Conservation (phyloP, 1,140 invertebrate species). For the Hormaphis cornu region DNA sequence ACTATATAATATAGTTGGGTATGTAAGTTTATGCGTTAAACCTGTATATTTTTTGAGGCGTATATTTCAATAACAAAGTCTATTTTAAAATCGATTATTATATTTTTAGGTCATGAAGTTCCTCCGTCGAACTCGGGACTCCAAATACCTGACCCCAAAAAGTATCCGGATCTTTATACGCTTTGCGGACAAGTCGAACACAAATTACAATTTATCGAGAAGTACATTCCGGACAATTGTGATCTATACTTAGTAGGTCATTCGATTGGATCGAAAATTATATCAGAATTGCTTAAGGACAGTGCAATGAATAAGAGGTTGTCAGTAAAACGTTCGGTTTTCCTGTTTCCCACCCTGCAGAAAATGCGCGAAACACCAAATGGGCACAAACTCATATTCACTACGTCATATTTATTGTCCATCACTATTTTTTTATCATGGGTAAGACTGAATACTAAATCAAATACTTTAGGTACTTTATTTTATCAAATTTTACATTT, state of each 20-base stretch:
- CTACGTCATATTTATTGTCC: slow-evolving; percentile 42
- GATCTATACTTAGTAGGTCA: slow-evolving; percentile 69
- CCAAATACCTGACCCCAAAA: slow-evolving; percentile 35
- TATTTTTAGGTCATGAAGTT: slow-evolving; percentile 51
- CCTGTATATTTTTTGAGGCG: too few relatives aligned
- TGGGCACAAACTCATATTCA: slow-evolving; percentile 51
- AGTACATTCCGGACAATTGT: slow-evolving; percentile 56
- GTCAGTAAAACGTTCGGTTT: background rate
- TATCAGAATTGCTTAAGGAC: slow-evolving; percentile 60
- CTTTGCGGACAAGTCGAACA: slow-evolving; percentile 69
- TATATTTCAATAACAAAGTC: too few relatives aligned
- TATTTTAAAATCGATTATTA: background rate
- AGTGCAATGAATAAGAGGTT: background rate
- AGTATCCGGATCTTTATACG: slow-evolving; percentile 50
- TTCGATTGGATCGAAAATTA: slow-evolving; percentile 74
- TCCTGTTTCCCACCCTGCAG: slow-evolving; percentile 77
- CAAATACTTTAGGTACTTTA: too few relatives aligned
- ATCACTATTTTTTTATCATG: slow-evolving; percentile 50
- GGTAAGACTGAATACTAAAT: too few relatives aligned
- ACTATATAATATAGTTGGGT: too few relatives aligned
- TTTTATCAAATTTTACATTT: too few relatives aligned
- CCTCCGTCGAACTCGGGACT: slow-evolving; percentile 43
- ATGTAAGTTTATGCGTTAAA: too few relatives aligned
- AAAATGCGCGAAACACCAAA: slow-evolving; percentile 60
- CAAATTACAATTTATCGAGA: slow-evolving; percentile 64